Evolutionary conservation across 2,113 vertebrate species (phyloP).

Genomic region (Enhydra lutris): DNA sequence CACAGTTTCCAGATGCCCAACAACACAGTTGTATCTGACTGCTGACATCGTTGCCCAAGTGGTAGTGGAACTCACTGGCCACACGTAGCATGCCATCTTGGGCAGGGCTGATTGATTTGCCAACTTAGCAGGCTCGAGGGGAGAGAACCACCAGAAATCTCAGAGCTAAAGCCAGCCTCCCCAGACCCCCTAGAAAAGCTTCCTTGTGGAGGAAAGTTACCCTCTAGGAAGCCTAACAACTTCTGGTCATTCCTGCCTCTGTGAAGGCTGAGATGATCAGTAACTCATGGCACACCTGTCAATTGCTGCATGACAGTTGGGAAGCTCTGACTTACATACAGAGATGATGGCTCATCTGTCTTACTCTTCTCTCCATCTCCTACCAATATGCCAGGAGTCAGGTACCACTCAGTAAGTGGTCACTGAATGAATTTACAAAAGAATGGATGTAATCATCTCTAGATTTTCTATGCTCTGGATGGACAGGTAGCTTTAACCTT

Average conservation of each 20-base stretch:
- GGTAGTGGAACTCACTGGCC: neutral
- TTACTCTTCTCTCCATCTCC: neutral
- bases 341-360: neutral
- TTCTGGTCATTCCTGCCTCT: neutral
- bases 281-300: accelerated
- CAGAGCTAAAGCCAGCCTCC: neutral
- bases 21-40: neutral
- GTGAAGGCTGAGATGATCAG: neutral
- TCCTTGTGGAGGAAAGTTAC: neutral
- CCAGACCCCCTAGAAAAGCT: neutral
- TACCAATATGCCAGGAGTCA: too few relatives aligned
- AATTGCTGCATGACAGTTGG: neutral
- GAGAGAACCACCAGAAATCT: neutral
- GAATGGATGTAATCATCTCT: neutral
- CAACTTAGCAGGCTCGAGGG: neutral
- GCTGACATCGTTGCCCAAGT: neutral
- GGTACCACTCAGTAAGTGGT: neutral
- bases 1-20: neutral
- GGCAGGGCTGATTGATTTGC: neutral
- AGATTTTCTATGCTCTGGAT: neutral
- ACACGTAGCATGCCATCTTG: neutral
- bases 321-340: neutral
- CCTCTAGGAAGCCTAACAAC: neutral
- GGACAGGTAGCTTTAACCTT: neutral
- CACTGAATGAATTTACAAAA: neutral